Conservation (phyloP, 1,140 invertebrate species). For the Planococcus citri region DNA sequence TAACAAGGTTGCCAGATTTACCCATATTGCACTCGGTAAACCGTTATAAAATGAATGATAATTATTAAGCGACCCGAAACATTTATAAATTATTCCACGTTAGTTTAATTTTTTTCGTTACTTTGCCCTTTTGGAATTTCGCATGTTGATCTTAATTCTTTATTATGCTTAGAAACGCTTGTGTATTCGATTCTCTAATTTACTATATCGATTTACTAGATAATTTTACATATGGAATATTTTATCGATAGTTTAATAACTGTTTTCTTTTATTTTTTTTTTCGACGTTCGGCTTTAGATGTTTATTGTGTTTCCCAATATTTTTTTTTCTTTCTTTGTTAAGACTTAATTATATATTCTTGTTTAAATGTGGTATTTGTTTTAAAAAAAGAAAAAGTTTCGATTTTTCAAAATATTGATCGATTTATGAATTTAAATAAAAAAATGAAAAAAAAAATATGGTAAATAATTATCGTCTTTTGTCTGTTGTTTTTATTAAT, state of each 20-base stretch:
- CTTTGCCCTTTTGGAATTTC: not conserved
- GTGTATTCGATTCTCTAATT: not conserved
- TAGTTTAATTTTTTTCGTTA: not conserved
- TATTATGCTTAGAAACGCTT: not conserved
- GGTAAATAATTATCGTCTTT: constrained; percentile 14
- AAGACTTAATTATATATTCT: constrained; percentile 13
- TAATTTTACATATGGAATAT: constrained; percentile 1
- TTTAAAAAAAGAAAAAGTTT: not conserved
- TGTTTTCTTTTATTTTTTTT: too few relatives aligned
- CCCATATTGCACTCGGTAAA: not conserved
- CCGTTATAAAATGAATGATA: not conserved
- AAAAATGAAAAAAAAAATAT: too few relatives aligned
- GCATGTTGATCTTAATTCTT: not conserved
- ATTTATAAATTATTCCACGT: not conserved
- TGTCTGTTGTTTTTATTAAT: constrained; percentile 16
- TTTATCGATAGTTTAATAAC: not conserved
- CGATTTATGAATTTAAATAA: constrained; percentile 4
- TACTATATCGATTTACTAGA: not conserved
- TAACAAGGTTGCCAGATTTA: not conserved
- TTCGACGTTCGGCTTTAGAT: constrained; percentile 9
- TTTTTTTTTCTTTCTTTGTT: not conserved
- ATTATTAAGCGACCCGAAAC: not conserved
- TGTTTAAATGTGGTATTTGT: constrained; percentile 16
- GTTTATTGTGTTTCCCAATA: constrained; percentile 14
- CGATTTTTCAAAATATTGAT: not conserved